These are phyloP conservation scores for Neodiprion fabricii DNA, from an alignment of 1,140 invertebrate genomes.

Conservation along the genomic window DNA sequence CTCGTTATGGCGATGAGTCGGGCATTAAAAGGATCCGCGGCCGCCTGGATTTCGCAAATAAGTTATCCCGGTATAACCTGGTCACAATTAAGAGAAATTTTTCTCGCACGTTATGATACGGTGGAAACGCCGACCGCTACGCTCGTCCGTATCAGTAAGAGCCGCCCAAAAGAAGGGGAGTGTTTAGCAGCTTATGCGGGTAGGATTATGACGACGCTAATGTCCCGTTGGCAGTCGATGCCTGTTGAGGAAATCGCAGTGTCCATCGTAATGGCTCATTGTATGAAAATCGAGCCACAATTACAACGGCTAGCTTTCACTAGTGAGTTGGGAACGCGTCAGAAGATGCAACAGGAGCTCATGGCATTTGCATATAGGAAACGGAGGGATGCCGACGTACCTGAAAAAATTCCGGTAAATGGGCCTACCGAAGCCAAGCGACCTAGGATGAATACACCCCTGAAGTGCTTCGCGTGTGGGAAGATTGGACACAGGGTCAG, in stretches of 20 bases:
- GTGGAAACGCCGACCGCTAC: conserved; percentile 22
- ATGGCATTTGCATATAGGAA: conserved; percentile 13
- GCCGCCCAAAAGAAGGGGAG: conserved; percentile 16
- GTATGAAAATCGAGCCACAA: not conserved
- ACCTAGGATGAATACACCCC: not conserved
- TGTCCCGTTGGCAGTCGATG: too few species aligned
- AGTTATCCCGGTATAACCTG: conserved; percentile 21
- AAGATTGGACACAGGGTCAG: conserved; percentile 5
- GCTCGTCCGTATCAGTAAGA: conserved; percentile 12
- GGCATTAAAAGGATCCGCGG: conserved; percentile 17
- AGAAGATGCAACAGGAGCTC: conserved; percentile 22
- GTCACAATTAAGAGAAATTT: conserved; percentile 24
- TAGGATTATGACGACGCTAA: too few species aligned
- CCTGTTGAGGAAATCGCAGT: too few species aligned
- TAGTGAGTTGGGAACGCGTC: conserved; percentile 16
- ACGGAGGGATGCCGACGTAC: not conserved
- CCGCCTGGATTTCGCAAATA: conserved; percentile 20
- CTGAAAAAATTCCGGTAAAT: not conserved
- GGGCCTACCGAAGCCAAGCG: not conserved
- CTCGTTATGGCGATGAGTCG: conserved; percentile 21
- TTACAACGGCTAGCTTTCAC: conserved; percentile 24
- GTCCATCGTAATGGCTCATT: too few species aligned
- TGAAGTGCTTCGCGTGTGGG: conserved; percentile 10
- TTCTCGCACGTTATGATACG: conserved; percentile 19
- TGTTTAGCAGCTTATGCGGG: conserved; percentile 14